Evolutionary conservation across 2,888 invertebrate species (phyloP).

Genomic region (Folsomia manolachei): DNA sequence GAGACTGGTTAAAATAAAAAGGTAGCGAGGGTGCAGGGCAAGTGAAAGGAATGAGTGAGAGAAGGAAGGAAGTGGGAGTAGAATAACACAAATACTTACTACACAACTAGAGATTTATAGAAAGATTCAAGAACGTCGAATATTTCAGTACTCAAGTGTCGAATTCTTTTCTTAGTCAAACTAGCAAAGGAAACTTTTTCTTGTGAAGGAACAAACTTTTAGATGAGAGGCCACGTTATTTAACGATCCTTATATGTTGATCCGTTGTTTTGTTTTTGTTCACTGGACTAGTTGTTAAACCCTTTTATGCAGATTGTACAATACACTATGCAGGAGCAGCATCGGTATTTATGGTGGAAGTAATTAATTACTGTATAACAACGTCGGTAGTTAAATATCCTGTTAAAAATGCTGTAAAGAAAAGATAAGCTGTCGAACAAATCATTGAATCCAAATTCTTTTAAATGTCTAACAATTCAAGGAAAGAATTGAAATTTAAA

Average conservation of each 20-base stretch:
- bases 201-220: neutral
- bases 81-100: neutral
- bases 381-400: too few relatives aligned
- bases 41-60: too few relatives aligned
- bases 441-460: neutral
- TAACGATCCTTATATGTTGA: too few relatives aligned
- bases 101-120: conserved; percentile 2
- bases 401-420: neutral
- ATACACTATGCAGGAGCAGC: too few relatives aligned
- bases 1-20: neutral
- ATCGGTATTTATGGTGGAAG: too few relatives aligned
- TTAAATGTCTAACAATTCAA: neutral
- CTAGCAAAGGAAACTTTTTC: neutral
- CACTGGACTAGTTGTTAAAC: too few relatives aligned
- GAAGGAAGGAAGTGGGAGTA: neutral
- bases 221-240: too few relatives aligned
- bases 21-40: too few relatives aligned
- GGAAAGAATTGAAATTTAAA: neutral
- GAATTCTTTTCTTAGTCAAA: neutral
- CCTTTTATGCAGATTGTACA: too few relatives aligned
- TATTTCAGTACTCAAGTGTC: neutral
- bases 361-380: too few relatives aligned
- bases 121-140: conserved; percentile 8
- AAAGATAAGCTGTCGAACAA: neutral
- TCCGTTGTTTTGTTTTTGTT: neutral